Conservation (phyloP, 2,797 vertebrate genomes). For the Sebastolobus altivelis region DNA sequence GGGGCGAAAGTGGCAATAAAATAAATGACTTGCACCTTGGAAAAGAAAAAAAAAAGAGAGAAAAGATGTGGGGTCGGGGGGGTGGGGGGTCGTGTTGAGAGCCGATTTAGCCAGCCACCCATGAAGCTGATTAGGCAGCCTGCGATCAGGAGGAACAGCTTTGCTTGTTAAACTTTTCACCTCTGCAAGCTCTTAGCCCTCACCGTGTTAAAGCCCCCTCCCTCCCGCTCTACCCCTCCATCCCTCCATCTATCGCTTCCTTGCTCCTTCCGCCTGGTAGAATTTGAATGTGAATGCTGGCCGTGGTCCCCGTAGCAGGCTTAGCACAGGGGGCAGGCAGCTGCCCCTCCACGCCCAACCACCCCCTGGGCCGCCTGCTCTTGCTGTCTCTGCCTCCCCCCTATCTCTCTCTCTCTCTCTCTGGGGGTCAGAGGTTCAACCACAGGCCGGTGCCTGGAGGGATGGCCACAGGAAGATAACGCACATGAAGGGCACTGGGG, state of each 20-base stretch:
- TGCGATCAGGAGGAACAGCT: slow-evolving; percentile 99
- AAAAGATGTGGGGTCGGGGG: slow-evolving; percentile 59
- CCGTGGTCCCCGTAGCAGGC: slow-evolving; percentile 61
- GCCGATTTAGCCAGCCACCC: slow-evolving; percentile 97
- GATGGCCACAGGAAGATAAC: slow-evolving; percentile 82
- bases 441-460: slow-evolving; percentile 74
- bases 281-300: slow-evolving; percentile 83
- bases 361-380: slow-evolving; percentile 68
- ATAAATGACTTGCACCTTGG: slow-evolving; percentile 91
- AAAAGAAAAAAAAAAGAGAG: slow-evolving; percentile 76
- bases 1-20: slow-evolving; percentile 86
- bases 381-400: slow-evolving; percentile 17
- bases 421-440: slow-evolving; percentile 83
- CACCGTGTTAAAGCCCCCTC: slow-evolving; percentile 57
- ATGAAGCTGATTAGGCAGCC: slow-evolving; percentile 99
- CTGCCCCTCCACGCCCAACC: slow-evolving; percentile 80
- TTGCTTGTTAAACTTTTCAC: slow-evolving; percentile 99
- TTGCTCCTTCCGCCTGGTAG: slow-evolving; percentile 79
- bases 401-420: slow-evolving; percentile 18
- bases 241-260: slow-evolving; percentile 68
- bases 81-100: slow-evolving; percentile 71
- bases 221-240: slow-evolving; percentile 30
- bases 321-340: slow-evolving; percentile 70
- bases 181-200: slow-evolving; percentile 86
- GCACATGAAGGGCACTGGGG: slow-evolving; percentile 64